These are phyloP conservation scores for Periophthalmus magnuspinnatus DNA, from an alignment of 2,797 vertebrate genomes.

Conservation along the genomic window DNA sequence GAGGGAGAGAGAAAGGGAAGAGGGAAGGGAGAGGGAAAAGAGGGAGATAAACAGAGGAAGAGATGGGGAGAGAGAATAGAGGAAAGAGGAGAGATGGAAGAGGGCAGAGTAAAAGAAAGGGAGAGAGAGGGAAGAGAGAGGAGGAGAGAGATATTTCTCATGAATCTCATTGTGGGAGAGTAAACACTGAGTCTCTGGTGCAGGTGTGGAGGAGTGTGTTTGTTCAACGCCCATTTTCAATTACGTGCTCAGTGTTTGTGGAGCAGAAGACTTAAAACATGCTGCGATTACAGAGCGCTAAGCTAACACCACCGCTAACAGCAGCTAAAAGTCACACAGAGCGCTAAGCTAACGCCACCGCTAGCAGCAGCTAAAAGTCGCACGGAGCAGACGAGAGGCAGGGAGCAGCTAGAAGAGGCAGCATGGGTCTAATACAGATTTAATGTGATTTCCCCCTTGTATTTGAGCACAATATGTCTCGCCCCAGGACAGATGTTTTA, in stretches of 20 bases:
- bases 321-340: slow-evolving; percentile 9
- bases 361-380: slow-evolving; percentile 4
- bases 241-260: slow-evolving; percentile 59
- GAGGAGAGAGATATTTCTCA: slow-evolving; percentile 24
- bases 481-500: background rate
- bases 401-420: background rate
- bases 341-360: slow-evolving; percentile 14
- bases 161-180: slow-evolving; percentile 41
- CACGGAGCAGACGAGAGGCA: background rate
- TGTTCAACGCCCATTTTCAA: slow-evolving; percentile 41
- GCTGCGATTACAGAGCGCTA: slow-evolving; percentile 23
- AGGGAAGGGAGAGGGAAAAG: too few species aligned
- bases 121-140: too few species aligned
- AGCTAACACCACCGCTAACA: slow-evolving; percentile 18
- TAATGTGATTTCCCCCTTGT: background rate
- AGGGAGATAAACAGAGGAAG: too few species aligned
- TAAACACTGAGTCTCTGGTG: slow-evolving; percentile 42
- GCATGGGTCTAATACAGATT: slow-evolving; percentile 25
- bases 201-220: slow-evolving; percentile 49
- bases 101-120: too few species aligned
- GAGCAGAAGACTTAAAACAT: slow-evolving; percentile 32
- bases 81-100: too few species aligned
- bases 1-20: too few species aligned
- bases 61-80: too few species aligned
- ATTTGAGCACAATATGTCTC: background rate